Base-by-base conservation (phyloP, 2,797 vertebrate species). In the Scomberomorus guttatus region DNA sequence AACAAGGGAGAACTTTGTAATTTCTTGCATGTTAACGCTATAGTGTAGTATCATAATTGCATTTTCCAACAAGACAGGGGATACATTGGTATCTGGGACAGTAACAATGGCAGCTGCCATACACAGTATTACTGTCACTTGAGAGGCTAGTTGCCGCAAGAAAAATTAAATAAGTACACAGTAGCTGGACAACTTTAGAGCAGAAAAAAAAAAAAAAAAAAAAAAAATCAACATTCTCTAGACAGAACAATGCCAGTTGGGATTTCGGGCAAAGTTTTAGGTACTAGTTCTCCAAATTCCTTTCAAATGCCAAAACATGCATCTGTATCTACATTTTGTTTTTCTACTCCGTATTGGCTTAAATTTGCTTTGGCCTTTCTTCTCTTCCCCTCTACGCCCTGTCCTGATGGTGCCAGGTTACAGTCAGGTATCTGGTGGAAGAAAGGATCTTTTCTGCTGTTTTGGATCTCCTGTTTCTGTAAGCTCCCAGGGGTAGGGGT, bases 341-440 rank as follows among this genome's bases (percentile, higher is more conserved):
- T 80, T 65, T 88, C 75, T 52, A 59, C 72, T 86, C 61, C 17
- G 13, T 71, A 75, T 74, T 83, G 82, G 84, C 81, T 75, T 89
- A 72, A 63, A 79, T 89, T 92, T 88, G 79, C 88, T 54, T 66
- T 81, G 75, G 84, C 93, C 91, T 93, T 94, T 93, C 88, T 91
- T 90, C 84, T 84, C 82, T 88, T 52, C n/a, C 82, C 86, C 75
- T 81, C 77, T 80, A 58, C 63, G 29, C 86, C 75, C 89, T 80
- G 86, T 81, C 84, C 67, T 75, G 73, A 79, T 9, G 91, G 95
- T 95, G 94, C 93, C 80, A 64, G 87, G 92, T 96, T 96, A 94
- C 95, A 94, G 89, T 72, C 92, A 93, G 92, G 94, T 96, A 95
- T 96, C 95, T 95, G 90, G 85, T 85, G 80, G 91, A 95, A 96